These are phyloP conservation scores for Icerya purchasi DNA, from an alignment of 2,888 invertebrate species.

Conservation along the genomic window DNA sequence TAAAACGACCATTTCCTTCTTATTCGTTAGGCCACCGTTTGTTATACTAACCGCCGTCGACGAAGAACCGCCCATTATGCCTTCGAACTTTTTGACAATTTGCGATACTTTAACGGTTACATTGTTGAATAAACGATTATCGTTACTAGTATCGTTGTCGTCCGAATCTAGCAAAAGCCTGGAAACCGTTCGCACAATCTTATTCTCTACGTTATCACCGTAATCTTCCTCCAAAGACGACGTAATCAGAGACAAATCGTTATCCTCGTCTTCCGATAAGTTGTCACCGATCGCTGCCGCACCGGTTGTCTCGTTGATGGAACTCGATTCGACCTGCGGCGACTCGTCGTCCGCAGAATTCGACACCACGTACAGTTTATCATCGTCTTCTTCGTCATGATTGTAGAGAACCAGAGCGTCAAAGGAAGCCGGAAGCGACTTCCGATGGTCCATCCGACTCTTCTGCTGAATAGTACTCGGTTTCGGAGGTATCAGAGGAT, in stretches of 20 bases:
- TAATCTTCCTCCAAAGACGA: not conserved
- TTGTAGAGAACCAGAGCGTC: not conserved
- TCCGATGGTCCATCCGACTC: not conserved
- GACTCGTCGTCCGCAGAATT: not conserved
- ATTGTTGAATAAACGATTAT: no score
- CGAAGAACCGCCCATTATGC: no score
- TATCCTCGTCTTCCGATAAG: not conserved
- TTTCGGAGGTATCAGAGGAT: not conserved
- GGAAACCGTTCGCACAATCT: constrained; percentile 9
- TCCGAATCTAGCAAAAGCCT: constrained; percentile 11
- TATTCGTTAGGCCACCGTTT: no score
- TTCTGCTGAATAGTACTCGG: not conserved
- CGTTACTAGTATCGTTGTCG: constrained; percentile 17
- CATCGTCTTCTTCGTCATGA: not conserved
- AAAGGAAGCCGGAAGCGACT: no score
- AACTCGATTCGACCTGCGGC: not conserved
- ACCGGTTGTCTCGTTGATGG: not conserved
- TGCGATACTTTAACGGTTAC: constrained; percentile 20
- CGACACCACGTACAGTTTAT: not conserved
- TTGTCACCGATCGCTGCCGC: not conserved
- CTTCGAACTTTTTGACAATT: constrained; percentile 20
- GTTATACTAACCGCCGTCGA: no score
- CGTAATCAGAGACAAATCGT: no score
- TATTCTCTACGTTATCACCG: constrained; percentile 5
- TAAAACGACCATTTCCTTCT: no score